Percentiles rank a stretch among this genome's conserved stretches.
Evolutionary conservation across 2,797 vertebrate species (phyloP).

Genomic region (Takifugu rubripes): DNA sequence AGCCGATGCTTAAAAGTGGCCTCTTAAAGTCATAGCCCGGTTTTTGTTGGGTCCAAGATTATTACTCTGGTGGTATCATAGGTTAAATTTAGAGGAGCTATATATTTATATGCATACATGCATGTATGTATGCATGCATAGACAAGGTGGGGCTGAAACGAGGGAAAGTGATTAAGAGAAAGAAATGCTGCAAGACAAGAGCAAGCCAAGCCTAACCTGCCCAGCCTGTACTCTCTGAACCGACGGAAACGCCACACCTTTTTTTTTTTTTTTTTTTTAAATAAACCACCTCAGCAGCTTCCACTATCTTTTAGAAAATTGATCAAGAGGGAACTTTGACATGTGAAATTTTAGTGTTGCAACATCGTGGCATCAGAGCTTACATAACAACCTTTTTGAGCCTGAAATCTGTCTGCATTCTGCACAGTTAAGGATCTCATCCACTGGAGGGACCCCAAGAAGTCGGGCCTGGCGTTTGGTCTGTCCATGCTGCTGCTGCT

Average conservation of each 20-base stretch:
- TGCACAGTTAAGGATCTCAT: slow-evolving; percentile 83
- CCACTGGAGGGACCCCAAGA: slow-evolving; percentile 90
- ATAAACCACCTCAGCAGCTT: too few species aligned
- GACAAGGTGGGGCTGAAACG: background rate
- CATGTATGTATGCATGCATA: too few species aligned
- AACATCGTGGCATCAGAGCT: too few species aligned
- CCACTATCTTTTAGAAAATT: too few species aligned
- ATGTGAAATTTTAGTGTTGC: too few species aligned
- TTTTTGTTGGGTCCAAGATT: too few species aligned
- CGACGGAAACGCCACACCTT: slow-evolving; percentile 10
- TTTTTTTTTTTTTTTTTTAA: too few species aligned
- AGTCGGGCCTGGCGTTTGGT: slow-evolving; percentile 86
- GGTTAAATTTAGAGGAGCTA: too few species aligned
- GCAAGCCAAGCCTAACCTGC: slow-evolving; percentile 41
- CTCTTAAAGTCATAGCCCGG: background rate
- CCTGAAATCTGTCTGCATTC: background rate
- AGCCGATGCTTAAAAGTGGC: background rate
- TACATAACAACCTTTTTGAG: background rate
- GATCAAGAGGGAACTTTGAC: too few species aligned
- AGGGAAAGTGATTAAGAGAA: background rate
- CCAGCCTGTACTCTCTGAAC: slow-evolving; percentile 28
- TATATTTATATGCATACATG: too few species aligned
- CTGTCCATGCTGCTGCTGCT: slow-evolving; percentile 85
- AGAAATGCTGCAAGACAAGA: slow-evolving; percentile 56
- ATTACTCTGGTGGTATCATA: too few species aligned